Base-by-base conservation (phyloP, 2,797 vertebrate genomes). In the Paguma larvata region DNA sequence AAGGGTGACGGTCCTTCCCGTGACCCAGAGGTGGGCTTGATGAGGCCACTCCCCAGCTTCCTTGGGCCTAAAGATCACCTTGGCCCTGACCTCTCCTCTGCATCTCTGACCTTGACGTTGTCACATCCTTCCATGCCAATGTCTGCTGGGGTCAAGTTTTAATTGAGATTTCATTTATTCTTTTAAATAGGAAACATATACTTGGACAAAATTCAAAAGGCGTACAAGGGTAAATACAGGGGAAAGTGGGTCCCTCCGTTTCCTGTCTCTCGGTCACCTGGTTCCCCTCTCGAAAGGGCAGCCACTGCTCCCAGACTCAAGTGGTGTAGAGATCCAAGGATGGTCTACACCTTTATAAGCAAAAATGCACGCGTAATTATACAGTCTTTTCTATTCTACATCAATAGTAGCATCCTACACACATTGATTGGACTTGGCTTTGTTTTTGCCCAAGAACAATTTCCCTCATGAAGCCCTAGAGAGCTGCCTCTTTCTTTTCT, bases 361-460 rank as follows among this genome's bases (percentile, higher is more conserved):
- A 34, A 72, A 77, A 93, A 3, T 0, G 0, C 16, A 30, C 23
- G 0, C 0, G 3, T 25, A 46, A 21, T 32, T n/a, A 15, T 19
- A 3, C 10, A 46, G 12, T 15, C 68, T 38, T 34, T 59, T 18
- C 51, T 34, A 16, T 25, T 44, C 38, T 34, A 21, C 7, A 44
- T 19, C 46, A 87, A 53, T 25, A 48, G 63, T 0, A 59, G 34
- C 25, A 18, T 51, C 27, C 51, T 10, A 3, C 4, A 6, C 62
- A 13, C 46, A 3, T 3, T 13, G 21, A 14, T 59, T 30, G 38
- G 27, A 3, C 34, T 19, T 51, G 41, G 21, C 32, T 41, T 51
- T 85, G 44, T 53, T 12, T 8, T 41, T 18, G 44, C 30, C 85
- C 91, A 65, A 7, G 6, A 21, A 16, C 32, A 1, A 27, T n/a